Percentiles rank a stretch among this genome's conserved stretches.
Evolutionary conservation across 1,140 invertebrate genomes (phyloP).

Genomic region (Papilio machaon): DNA sequence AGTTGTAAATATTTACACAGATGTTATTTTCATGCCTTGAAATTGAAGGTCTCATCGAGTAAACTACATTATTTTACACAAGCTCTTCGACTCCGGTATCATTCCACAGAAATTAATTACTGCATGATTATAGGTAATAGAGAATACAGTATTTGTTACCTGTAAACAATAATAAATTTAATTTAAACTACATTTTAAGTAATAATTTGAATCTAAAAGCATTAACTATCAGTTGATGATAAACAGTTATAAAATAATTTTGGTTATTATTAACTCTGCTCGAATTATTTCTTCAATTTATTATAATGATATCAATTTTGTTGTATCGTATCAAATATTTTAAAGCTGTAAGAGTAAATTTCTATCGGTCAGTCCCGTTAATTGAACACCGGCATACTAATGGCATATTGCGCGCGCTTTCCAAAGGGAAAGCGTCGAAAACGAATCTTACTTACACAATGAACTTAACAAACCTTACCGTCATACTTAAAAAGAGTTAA

Average conservation of each 20-base stretch:
- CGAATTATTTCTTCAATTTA: too few relatives aligned
- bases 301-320: too few relatives aligned
- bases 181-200: neutral
- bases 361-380: slow-evolving; percentile 66
- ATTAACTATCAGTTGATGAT: too few relatives aligned
- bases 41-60: neutral
- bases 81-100: neutral
- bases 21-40: slow-evolving; percentile 15
- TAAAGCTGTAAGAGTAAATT: slow-evolving; percentile 33
- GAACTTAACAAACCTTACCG: slow-evolving; percentile 27
- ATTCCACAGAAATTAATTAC: neutral
- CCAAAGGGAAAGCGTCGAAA: slow-evolving; percentile 73
- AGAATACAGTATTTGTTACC: too few relatives aligned
- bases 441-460: slow-evolving; percentile 43
- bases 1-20: slow-evolving; percentile 31
- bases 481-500: neutral
- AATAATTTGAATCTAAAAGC: too few relatives aligned
- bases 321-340: neutral
- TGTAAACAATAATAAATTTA: too few relatives aligned
- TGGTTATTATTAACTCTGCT: too few relatives aligned
- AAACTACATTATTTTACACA: neutral
- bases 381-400: slow-evolving; percentile 65
- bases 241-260: too few relatives aligned
- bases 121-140: too few relatives aligned
- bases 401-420: slow-evolving; percentile 70